Evolutionary conservation across 35 echinoderm and acorn worm genomes (phyloP).

Genomic region (Diadema setosum): DNA sequence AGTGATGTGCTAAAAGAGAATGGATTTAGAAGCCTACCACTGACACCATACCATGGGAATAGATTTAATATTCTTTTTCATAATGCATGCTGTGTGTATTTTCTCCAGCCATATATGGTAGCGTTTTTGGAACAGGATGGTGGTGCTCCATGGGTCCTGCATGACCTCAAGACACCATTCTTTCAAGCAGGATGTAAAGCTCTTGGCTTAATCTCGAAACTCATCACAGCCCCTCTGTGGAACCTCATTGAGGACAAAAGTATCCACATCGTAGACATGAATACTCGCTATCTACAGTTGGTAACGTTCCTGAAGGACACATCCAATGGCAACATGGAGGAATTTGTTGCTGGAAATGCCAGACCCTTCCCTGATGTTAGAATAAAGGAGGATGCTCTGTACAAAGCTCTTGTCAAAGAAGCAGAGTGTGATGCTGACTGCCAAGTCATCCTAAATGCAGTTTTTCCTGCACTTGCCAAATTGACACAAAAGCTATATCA

Average conservation of each 20-base stretch:
- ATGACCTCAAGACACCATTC: slow-evolving; percentile 36
- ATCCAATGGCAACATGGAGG: neutral
- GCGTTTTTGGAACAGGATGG: slow-evolving; percentile 24
- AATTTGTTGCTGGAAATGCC: neutral
- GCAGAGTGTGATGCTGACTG: slow-evolving; percentile 25
- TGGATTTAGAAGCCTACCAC: neutral
- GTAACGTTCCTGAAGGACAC: slow-evolving; percentile 17
- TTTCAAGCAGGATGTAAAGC: slow-evolving; percentile 24
- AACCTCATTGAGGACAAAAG: neutral
- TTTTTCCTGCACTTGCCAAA: slow-evolving; percentile 41
- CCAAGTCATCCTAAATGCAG: neutral
- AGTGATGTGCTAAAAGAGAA: neutral
- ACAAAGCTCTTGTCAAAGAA: neutral
- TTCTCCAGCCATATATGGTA: neutral
- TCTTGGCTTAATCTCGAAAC: slow-evolving; percentile 17
- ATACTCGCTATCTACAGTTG: neutral
- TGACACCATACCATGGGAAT: slow-evolving; percentile 9
- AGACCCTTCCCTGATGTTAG: neutral
- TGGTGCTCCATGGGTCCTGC: neutral
- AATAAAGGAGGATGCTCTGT: slow-evolving; percentile 34
- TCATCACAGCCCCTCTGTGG: slow-evolving; percentile 35
- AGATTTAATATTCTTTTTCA: neutral
- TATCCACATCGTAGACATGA: slow-evolving; percentile 14
- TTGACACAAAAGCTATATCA: slow-evolving; percentile 16
- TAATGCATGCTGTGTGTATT: neutral